Evolutionary conservation across 2,888 invertebrate genomes (phyloP), one percentile per base, ranked within the genome.

Genomic region (Cotesia congregata): DNA sequence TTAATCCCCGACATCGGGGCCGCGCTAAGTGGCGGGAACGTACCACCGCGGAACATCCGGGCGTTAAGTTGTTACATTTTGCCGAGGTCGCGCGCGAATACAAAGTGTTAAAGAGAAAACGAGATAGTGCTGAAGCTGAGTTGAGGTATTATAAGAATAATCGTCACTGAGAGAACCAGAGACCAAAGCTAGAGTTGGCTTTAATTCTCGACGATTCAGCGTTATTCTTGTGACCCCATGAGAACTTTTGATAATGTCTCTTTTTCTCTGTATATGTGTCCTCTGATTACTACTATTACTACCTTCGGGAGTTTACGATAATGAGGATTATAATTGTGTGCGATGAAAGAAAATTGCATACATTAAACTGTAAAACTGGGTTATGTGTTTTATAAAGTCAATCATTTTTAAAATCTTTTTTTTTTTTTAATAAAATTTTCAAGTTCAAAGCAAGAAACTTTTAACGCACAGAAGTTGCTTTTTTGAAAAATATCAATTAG

Each of bases 1-100:
- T 84, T 83, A 85, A 84, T 85, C 83, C 85, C 83, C 81, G 79
- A 75, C 76, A 67, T 61, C 74, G 62, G 62, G 39, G 40, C 71
- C 30, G 38, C 9, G 62, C 62, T 39, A 7, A 38, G 39, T 20
- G 5, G 61, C 17, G 50, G 50, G 50, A 50, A 50, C 39, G 67
- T 67, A 62, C 39, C 60, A 12, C 40, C 60, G 12, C 50, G 50
- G 50, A 40, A 50, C 61, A 72, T 72, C 50, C 61, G 38, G 20
- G 65, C 64, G 50, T 50, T 65, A 59, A 67, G 62, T 72, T 40
- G 40, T 39, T 61, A 62, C 17, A 72, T 39, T 61, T 62, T 38
- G 39, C 62, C 61, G 15, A 6, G 62, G 50, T 50, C 50, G 50
- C 50, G 50, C 50, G 50, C 50, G 4, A 50, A 50, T 50, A 50